Percentiles rank a stretch among this genome's conserved stretches.
Conservation (phyloP, 2,888 invertebrate genomes). For the Imbricaverruca yamaguchii region DNA sequence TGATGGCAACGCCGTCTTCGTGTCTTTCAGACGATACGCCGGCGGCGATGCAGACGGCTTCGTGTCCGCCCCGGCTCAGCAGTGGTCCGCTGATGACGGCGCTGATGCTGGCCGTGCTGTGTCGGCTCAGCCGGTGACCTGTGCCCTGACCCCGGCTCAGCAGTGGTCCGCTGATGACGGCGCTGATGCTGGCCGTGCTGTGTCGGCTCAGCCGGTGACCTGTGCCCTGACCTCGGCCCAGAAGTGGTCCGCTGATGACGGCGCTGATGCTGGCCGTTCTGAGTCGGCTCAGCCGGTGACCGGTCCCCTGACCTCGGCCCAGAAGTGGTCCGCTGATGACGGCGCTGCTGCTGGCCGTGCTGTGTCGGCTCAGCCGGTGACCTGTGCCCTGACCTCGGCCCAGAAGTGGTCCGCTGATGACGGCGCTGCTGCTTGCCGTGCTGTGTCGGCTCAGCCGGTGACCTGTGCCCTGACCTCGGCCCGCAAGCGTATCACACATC, state of each 20-base stretch:
- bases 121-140: not conserved
- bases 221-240: not conserved
- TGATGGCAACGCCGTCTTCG: too few relatives aligned
- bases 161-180: not conserved
- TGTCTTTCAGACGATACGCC: not conserved
- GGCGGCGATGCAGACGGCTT: not conserved
- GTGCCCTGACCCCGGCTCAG: not conserved
- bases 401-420: too few relatives aligned
- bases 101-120: not conserved
- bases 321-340: not conserved
- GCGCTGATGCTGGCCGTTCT: not conserved
- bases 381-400: not conserved
- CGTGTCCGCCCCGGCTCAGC: not conserved
- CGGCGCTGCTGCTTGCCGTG: too few relatives aligned
- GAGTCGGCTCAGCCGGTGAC: not conserved
- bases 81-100: not conserved
- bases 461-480: too few relatives aligned
- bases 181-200: not conserved
- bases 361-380: not conserved
- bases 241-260: not conserved
- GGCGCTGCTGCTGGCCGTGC: not conserved
- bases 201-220: not conserved
- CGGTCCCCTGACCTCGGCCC: not conserved
- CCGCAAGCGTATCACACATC: too few relatives aligned
- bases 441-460: too few relatives aligned